Conservation (phyloP, 2,797 vertebrate species). For the Stomatorhinus walkeri region DNA sequence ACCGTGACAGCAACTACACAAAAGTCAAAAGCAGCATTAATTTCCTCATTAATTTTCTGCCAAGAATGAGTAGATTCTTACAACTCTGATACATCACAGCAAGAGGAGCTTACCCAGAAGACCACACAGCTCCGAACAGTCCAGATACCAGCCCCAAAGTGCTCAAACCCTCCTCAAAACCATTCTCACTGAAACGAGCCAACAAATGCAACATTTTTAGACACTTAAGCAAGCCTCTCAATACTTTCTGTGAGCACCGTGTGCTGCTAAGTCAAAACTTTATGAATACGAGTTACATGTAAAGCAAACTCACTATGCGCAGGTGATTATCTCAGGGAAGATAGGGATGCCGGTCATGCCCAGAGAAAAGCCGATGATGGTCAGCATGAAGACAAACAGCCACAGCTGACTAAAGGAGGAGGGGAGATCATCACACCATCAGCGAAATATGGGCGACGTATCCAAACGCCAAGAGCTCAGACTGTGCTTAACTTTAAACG, state of each 20-base stretch:
- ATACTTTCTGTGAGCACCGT: not conserved
- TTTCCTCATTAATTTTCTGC: not conserved
- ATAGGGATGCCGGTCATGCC: constrained; percentile 77
- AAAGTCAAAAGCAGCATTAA: not conserved
- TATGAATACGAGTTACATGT: not conserved
- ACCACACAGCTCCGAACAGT: constrained; percentile 79
- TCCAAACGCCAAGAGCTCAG: not conserved
- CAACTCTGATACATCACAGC: not conserved
- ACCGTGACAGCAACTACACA: not conserved
- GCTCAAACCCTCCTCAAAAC: constrained; percentile 82
- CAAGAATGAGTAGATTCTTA: not conserved
- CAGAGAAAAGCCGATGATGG: constrained; percentile 76
- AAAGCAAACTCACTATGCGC: constrained; percentile 74
- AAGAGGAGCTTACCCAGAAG: constrained; percentile 66
- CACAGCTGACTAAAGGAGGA: constrained; percentile 73
- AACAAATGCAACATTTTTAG: not conserved
- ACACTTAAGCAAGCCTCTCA: not conserved
- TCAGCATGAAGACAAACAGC: constrained; percentile 74
- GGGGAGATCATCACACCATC: not conserved
- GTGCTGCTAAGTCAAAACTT: not conserved
- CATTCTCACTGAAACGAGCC: constrained; percentile 64
- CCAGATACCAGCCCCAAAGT: constrained; percentile 89
- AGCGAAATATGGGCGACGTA: not conserved
- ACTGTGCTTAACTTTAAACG: not conserved
- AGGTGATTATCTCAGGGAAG: constrained; percentile 80